Base-by-base conservation (phyloP, 2,888 invertebrate species). In the Gastracanthus pulcherrimus region DNA sequence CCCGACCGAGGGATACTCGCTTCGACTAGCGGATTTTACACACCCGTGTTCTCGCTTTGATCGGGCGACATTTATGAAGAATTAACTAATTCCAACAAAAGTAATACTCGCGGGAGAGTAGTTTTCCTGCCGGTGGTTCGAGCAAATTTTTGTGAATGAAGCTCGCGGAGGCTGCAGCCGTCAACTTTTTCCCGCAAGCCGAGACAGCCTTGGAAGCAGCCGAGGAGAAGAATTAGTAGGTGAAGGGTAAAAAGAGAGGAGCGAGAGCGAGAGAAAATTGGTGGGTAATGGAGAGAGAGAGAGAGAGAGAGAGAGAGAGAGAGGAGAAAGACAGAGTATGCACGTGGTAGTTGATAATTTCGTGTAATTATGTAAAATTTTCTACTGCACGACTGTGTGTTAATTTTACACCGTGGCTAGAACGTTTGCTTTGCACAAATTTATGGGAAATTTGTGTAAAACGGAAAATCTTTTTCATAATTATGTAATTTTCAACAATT, bases 281-380 rank as follows among this genome's bases (percentile, higher is more conserved):
- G 41, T 76, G 60, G 82, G 69, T 80, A 74, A 78, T 76, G 36
- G 45, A 71, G 75, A 76, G 70, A 78, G 38, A 76, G 16, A 80
- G 58, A 76, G 58, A n/a, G n/a, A n/a, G n/a, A 41, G 19, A 70
- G 58, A 48, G 60, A 62, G 62, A n/a, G n/a, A n/a, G 41, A 60
- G 58, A 26, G 58, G 72, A 76, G 74, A 75, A 38, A 74, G 75
- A 82, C 45, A 41, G 45, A 1, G 41, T 19, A 13, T 19, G 60
- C 45, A 58, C 62, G 55, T 36, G 80, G 74, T 51, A 76, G 72
- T 77, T 80, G 75, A 82, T 82, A 80, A 82, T 82, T 82, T 77
- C 82, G 70, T 76, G 77, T 80, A 80, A 82, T 82, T 82, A 78
- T 78, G 81, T 70, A 70, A 82, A 82, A 75, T 76, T 76, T 74